These are phyloP conservation scores for Vireo altiloquus DNA, from an alignment of 2,113 vertebrate species.

Conservation along the genomic window DNA sequence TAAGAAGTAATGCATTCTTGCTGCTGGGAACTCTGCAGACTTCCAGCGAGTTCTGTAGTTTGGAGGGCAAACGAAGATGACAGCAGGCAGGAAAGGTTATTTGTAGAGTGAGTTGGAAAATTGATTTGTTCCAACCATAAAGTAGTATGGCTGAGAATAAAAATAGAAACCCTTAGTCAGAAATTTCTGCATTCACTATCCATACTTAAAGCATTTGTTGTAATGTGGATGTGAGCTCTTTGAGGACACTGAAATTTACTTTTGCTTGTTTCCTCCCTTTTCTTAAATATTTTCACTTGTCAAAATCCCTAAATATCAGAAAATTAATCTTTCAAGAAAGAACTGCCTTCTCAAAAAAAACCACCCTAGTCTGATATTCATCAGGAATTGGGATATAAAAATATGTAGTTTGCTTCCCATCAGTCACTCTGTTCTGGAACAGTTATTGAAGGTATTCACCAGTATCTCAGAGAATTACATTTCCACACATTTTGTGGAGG, in stretches of 20 bases:
- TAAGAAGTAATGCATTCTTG: background rate
- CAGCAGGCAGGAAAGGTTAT: background rate
- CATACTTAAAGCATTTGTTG: background rate
- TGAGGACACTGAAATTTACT: background rate
- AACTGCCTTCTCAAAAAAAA: background rate
- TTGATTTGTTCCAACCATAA: constrained; percentile 32
- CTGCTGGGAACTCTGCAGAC: background rate
- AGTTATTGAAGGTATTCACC: background rate
- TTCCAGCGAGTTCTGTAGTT: background rate
- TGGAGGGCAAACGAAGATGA: background rate
- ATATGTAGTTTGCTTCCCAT: background rate
- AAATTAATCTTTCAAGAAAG: background rate
- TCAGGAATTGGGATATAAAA: background rate
- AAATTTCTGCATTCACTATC: background rate
- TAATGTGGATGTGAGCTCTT: rapidly evolving
- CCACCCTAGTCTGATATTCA: background rate
- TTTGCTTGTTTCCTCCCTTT: background rate
- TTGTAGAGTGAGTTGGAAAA: background rate
- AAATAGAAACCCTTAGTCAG: constrained; percentile 29
- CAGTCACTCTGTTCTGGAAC: background rate
- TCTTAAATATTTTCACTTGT: background rate
- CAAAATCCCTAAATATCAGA: background rate
- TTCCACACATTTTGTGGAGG: background rate
- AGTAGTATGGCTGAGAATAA: background rate
- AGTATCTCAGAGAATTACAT: background rate